phyloP scores from a whole-genome alignment of 2,888 invertebrate species.

The Scotopteryx bipunctaria region DNA sequence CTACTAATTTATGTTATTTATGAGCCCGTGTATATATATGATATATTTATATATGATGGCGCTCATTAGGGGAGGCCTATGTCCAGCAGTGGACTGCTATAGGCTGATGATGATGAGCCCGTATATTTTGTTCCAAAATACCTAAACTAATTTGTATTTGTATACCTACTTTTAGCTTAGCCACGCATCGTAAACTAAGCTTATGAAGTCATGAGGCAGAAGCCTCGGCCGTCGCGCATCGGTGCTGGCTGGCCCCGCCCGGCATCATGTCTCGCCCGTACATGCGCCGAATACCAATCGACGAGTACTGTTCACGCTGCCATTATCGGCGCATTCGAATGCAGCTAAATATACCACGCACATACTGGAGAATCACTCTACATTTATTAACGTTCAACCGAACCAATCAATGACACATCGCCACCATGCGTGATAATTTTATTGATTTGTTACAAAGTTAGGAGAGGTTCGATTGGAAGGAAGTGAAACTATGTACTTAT shows the following conservation, averaged over 20 bases:
- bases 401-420: constrained; percentile 29
- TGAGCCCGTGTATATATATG: no score
- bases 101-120: no score
- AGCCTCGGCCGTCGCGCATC: neutral
- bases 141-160: no score
- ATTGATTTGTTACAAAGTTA: constrained; percentile 8
- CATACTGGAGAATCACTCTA: constrained; percentile 17
- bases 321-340: constrained; percentile 20
- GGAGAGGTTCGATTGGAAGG: neutral
- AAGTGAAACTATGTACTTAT: no score
- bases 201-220: neutral
- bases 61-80: no score
- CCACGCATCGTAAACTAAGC: no score
- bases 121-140: no score
- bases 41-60: no score
- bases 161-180: no score
- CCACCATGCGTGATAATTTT: constrained; percentile 8
- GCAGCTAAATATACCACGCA: constrained; percentile 22
- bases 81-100: no score
- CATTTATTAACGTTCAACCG: constrained; percentile 15
- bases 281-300: constrained; percentile 41
- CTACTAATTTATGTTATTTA: no score
- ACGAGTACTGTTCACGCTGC: constrained; percentile 10
- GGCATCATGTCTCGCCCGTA: constrained; percentile 51
- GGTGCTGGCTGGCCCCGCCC: constrained; percentile 37